Conservation (phyloP, 2,888 invertebrate species). For the Metopia argyrocephala region DNA sequence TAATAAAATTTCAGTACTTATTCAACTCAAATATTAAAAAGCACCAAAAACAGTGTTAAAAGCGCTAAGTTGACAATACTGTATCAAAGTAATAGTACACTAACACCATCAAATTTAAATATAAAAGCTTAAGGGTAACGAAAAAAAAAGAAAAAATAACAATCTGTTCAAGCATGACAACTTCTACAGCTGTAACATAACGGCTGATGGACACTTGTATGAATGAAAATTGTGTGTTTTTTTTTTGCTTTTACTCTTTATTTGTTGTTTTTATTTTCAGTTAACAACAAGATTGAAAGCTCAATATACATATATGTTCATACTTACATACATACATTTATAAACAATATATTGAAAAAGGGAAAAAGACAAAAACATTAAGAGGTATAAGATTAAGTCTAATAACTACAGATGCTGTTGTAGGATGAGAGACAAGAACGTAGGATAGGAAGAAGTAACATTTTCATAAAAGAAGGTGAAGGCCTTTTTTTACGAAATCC, state of each 20-base stretch:
- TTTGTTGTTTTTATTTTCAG: conserved; percentile 38
- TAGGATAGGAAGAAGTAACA: neutral
- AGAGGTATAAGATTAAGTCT: neutral
- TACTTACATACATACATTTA: no score
- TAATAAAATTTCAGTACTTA: no score
- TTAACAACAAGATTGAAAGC: conserved; percentile 33
- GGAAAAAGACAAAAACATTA: neutral
- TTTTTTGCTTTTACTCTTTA: conserved; percentile 4
- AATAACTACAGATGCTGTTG: neutral
- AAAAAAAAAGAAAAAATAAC: neutral
- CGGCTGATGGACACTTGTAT: conserved; percentile 61
- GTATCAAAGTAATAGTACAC: no score
- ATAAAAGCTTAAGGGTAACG: neutral
- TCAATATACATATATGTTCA: no score
- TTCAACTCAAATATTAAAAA: no score
- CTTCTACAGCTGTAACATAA: conserved; percentile 39
- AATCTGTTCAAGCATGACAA: no score
- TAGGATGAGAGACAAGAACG: neutral
- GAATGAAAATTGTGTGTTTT: conserved; percentile 57
- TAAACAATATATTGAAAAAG: conserved; percentile 8
- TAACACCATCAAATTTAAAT: neutral
- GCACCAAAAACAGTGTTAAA: no score
- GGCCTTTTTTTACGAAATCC: conserved; percentile 51
- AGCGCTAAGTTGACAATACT: no score
- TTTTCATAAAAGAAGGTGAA: conserved; percentile 56